Conservation (phyloP, 2,113 vertebrate species). For the Heloderma charlesbogerti region DNA sequence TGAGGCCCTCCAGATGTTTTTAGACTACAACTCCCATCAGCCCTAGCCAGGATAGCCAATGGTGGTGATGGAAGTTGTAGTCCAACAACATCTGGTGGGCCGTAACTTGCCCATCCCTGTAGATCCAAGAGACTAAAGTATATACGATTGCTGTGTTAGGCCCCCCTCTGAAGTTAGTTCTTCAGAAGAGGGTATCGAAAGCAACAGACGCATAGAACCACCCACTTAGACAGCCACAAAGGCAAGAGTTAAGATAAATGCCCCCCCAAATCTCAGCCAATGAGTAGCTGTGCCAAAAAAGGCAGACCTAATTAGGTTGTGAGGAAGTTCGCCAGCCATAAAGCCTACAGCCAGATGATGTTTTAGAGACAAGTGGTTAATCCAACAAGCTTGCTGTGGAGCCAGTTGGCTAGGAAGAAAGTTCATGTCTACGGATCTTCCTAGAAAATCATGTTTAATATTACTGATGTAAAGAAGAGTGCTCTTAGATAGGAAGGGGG, state of each 20-base stretch:
- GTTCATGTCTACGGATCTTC: background rate
- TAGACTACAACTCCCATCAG: too few relatives aligned
- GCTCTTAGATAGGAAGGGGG: background rate
- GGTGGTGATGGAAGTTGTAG: too few relatives aligned
- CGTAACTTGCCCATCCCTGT: background rate
- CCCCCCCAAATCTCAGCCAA: slow-evolving; percentile 35
- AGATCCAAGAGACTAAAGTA: background rate
- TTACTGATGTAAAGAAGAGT: accelerated
- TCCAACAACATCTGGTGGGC: too few relatives aligned
- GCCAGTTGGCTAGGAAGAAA: slow-evolving; percentile 48
- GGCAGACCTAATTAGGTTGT: slow-evolving; percentile 69
- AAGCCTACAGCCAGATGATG: slow-evolving; percentile 58
- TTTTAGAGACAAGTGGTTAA: slow-evolving; percentile 32
- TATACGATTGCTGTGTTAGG: background rate
- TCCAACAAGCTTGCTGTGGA: slow-evolving; percentile 16
- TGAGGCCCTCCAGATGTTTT: too few relatives aligned
- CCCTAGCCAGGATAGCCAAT: too few relatives aligned
- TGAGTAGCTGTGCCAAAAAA: slow-evolving; percentile 54
- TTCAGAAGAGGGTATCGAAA: background rate
- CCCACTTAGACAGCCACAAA: slow-evolving; percentile 14
- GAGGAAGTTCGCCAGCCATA: slow-evolving; percentile 63
- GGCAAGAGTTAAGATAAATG: slow-evolving; percentile 39
- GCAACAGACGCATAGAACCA: slow-evolving; percentile 29
- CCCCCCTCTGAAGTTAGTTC: background rate
- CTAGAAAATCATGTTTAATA: background rate